These are phyloP conservation scores for Dendrolimus pini DNA, from an alignment of 2,888 invertebrate species.

Conservation along the genomic window DNA sequence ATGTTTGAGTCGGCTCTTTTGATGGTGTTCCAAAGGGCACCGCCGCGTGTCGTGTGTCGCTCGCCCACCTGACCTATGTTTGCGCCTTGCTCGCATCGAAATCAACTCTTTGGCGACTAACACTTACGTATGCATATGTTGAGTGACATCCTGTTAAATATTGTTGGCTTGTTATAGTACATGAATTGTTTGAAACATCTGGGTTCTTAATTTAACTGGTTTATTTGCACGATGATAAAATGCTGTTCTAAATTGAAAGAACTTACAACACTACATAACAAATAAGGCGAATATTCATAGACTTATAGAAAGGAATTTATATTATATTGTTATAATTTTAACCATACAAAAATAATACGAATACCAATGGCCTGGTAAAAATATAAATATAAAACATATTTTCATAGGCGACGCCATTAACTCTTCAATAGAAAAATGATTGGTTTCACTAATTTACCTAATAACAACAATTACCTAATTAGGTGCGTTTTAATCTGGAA, in stretches of 20 bases:
- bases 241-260: not conserved
- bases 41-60: constrained; percentile 64
- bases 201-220: constrained; percentile 1
- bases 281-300: too few species aligned
- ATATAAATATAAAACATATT: too few species aligned
- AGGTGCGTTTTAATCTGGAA: too few species aligned
- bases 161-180: constrained; percentile 1
- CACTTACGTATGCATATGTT: constrained; percentile 14
- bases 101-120: constrained; percentile 13
- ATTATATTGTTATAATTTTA: too few species aligned
- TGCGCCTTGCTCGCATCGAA: constrained; percentile 32
- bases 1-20: constrained; percentile 66
- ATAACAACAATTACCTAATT: too few species aligned
- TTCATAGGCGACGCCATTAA: too few species aligned
- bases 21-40: constrained; percentile 64
- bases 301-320: too few species aligned
- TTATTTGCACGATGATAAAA: constrained; percentile 1
- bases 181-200: constrained; percentile 1
- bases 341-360: too few species aligned
- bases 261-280: too few species aligned
- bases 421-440: too few species aligned
- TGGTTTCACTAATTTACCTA: too few species aligned
- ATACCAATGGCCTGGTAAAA: too few species aligned
- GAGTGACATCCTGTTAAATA: constrained; percentile 10
- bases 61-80: constrained; percentile 68